Evolutionary conservation across 2,888 invertebrate genomes (phyloP).

Genomic region (Julus scanicus): DNA sequence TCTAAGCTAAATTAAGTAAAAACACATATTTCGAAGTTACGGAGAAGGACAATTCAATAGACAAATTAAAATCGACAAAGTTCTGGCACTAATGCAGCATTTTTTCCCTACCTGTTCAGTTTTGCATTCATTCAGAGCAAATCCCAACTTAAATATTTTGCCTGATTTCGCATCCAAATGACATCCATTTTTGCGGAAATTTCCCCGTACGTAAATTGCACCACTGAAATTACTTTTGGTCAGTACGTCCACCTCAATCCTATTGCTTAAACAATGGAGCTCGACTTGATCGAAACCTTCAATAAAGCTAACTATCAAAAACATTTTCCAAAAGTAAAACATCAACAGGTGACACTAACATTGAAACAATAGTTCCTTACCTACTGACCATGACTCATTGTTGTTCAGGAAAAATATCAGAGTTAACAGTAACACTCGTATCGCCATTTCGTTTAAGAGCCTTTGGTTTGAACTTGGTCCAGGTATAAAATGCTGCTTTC

Average conservation of each 20-base stretch:
- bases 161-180: conserved; percentile 41
- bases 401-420: not conserved
- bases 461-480: not conserved
- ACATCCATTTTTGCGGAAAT: conserved; percentile 32
- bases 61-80: no score
- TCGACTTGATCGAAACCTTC: conserved; percentile 9
- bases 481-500: not conserved
- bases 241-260: conserved; percentile 45
- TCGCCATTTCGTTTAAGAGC: not conserved
- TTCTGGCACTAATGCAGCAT: no score
- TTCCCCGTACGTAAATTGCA: conserved; percentile 50
- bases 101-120: conserved; percentile 47
- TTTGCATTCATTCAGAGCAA: conserved; percentile 46
- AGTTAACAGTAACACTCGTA: conserved; percentile 5
- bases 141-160: conserved; percentile 28
- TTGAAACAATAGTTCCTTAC: not conserved
- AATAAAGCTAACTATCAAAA: not conserved
- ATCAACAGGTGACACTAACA: not conserved
- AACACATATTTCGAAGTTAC: no score
- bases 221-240: conserved; percentile 41
- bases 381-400: not conserved
- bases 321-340: not conserved
- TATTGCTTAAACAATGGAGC: conserved; percentile 25
- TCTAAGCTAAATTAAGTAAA: no score
- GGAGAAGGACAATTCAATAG: no score